These are phyloP conservation scores for Scelioninae gen. 2 DNA, from an alignment of 2,888 invertebrate species.

Conservation along the genomic window DNA sequence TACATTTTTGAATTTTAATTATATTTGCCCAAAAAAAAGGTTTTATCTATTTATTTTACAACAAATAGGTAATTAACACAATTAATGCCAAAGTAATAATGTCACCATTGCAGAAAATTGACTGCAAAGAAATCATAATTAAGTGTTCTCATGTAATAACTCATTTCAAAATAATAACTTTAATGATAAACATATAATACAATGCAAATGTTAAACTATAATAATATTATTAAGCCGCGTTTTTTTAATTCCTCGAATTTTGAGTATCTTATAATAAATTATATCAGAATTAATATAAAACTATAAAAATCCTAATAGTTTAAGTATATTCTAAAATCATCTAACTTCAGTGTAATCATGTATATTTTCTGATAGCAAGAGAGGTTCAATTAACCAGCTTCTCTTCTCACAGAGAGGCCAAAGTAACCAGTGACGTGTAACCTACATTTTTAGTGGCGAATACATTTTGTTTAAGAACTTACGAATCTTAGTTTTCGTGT, in stretches of 20 bases:
- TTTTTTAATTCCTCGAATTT: no score
- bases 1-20: no score
- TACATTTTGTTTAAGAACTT: constrained; percentile 30
- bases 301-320: constrained; percentile 6
- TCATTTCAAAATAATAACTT: constrained; percentile 39
- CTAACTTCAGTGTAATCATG: constrained; percentile 31
- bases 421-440: constrained; percentile 54
- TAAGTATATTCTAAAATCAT: constrained; percentile 7
- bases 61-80: no score
- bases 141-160: constrained; percentile 21
- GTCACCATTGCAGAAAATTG: constrained; percentile 28
- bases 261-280: constrained; percentile 8
- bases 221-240: no score
- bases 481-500: constrained; percentile 22
- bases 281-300: no score
- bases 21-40: no score
- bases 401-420: constrained; percentile 45
- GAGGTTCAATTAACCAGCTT: constrained; percentile 53
- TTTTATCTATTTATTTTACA: no score
- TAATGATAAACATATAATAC: constrained; percentile 36
- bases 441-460: constrained; percentile 52
- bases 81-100: neutral
- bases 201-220: constrained; percentile 15
- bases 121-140: constrained; percentile 37
- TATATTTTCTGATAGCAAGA: constrained; percentile 44